Conservation (phyloP, 37 sponge, comb jelly and placozoan genomes). For the Tethya wilhelma region DNA sequence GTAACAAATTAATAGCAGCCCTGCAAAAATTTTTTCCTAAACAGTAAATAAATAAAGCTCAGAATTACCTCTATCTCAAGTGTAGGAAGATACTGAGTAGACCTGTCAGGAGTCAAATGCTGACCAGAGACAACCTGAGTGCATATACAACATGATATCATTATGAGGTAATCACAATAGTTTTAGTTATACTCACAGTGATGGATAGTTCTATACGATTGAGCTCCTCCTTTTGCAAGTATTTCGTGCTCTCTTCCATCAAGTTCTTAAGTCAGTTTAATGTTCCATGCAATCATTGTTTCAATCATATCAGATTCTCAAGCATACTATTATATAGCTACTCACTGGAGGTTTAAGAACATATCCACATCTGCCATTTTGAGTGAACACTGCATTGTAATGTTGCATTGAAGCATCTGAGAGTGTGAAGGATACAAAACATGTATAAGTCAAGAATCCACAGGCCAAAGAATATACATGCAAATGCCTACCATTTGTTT, state of each 20-base stretch:
- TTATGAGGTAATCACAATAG: background rate
- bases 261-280: background rate
- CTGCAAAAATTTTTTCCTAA: background rate
- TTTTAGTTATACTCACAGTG: constrained; percentile 12
- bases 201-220: background rate
- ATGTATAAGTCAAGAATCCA: no score
- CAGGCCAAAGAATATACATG: no score
- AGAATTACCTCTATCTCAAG: constrained; percentile 18
- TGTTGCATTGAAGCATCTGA: constrained; percentile 47
- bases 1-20: no score
- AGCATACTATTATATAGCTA: background rate
- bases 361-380: constrained; percentile 56
- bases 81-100: constrained; percentile 13
- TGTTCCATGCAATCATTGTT: no score
- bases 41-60: background rate
- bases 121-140: constrained; percentile 40
- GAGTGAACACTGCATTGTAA: constrained; percentile 43
- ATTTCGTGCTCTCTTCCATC: background rate
- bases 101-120: background rate
- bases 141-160: background rate
- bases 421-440: background rate
- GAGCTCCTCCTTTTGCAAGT: background rate
- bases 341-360: constrained; percentile 30
- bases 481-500: constrained; percentile 80
- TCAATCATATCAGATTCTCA: background rate